A percentile compares a stretch with the other conserved stretches of the same genome.
phyloP scores from a whole-genome alignment of 2,797 vertebrate species.

The Xiphophorus birchmanni region DNA sequence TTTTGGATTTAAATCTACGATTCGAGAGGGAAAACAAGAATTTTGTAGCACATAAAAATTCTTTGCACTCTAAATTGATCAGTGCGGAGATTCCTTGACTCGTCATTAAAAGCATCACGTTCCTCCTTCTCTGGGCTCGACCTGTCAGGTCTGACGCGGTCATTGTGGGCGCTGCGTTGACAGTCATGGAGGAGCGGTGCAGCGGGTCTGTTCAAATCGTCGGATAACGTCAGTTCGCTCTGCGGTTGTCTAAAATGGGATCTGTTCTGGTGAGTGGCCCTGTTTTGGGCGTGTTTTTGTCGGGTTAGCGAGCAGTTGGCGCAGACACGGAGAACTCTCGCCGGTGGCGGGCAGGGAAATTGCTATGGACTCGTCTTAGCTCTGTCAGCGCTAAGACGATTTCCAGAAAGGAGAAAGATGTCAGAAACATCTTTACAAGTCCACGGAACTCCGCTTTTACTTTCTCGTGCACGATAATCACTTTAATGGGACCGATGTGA shows the following conservation, averaged over 20 bases:
- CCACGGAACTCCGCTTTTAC: background rate
- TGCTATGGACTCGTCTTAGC: constrained; percentile 9
- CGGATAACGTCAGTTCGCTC: background rate
- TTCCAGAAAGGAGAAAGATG: constrained; percentile 24
- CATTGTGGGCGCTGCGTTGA: constrained; percentile 60
- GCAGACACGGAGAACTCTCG: constrained; percentile 18
- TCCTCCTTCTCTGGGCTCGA: constrained; percentile 51
- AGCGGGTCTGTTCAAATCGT: constrained; percentile 21
- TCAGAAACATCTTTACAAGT: constrained; percentile 14
- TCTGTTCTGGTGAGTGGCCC: constrained; percentile 76
- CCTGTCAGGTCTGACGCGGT: constrained; percentile 60
- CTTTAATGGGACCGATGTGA: background rate
- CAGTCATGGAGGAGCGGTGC: constrained; percentile 36
- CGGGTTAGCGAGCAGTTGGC: rapidly evolving
- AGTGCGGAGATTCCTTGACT: background rate
- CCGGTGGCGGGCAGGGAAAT: constrained; percentile 17
- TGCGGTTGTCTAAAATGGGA: constrained; percentile 60
- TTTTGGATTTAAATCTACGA: background rate
- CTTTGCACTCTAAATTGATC: background rate
- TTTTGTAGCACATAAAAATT: background rate
- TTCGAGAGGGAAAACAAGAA: background rate
- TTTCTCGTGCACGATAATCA: background rate
- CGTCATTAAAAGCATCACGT: no score
- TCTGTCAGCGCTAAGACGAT: constrained; percentile 59
- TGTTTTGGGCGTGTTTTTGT: background rate